Percentiles rank a stretch among this genome's conserved stretches.
phyloP scores from a whole-genome alignment of 1,140 invertebrate genomes.

The Brachionus paranguensis region DNA sequence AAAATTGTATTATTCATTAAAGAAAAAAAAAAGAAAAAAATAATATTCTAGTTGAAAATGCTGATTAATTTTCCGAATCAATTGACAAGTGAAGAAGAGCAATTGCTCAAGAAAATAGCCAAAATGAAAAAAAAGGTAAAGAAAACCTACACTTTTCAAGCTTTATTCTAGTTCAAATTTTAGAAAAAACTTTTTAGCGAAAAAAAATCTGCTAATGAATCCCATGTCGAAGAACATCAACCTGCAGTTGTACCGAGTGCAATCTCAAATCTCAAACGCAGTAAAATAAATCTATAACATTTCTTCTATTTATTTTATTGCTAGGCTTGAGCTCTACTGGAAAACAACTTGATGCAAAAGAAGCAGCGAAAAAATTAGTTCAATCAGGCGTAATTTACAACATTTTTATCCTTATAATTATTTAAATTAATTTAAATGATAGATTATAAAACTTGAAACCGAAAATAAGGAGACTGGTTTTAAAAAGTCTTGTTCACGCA shows the following conservation, averaged over 20 bases:
- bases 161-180: background rate
- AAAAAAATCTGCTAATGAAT: constrained; percentile 1
- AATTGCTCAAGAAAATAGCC: constrained; percentile 34
- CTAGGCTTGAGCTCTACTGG: background rate
- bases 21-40: no score
- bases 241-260: background rate
- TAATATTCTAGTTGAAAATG: background rate
- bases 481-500: constrained; percentile 10
- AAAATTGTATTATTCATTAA: no score
- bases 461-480: constrained; percentile 33
- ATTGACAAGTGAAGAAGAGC: constrained; percentile 38
- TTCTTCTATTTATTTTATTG: background rate
- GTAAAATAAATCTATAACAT: background rate
- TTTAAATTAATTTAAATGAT: background rate
- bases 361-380: constrained; percentile 24
- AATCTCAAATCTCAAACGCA: background rate
- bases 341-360: constrained; percentile 28
- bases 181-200: constrained; percentile 24
- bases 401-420: background rate
- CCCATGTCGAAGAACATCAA: background rate
- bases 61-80: constrained; percentile 38
- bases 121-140: constrained; percentile 39
- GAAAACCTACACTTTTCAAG: background rate
- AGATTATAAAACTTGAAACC: constrained; percentile 18
- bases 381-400: background rate